Evolutionary conservation across 2,113 vertebrate genomes (phyloP).

Genomic region (Elanus axillaris): DNA sequence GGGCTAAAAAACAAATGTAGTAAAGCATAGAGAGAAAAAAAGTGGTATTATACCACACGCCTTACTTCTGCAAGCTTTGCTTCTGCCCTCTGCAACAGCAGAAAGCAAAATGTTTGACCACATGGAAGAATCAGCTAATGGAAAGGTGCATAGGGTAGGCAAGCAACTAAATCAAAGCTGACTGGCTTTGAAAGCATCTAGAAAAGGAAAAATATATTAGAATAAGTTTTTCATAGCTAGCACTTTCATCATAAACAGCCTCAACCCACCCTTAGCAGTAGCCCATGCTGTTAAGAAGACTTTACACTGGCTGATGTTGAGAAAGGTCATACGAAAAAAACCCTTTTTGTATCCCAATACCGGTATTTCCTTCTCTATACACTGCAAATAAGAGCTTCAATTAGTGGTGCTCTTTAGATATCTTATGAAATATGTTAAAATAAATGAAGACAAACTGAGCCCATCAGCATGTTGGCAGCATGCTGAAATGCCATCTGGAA

Average conservation of each 20-base stretch:
- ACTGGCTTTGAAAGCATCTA: background rate
- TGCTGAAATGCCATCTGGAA: slow-evolving; percentile 13
- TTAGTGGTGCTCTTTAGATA: background rate
- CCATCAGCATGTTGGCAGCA: background rate
- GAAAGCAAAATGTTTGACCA: background rate
- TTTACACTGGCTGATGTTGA: background rate
- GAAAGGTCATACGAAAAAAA: background rate
- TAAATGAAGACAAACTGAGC: background rate
- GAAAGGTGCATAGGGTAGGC: background rate
- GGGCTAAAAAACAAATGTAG: background rate
- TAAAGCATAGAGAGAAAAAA: background rate
- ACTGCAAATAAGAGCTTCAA: background rate
- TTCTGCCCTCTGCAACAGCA: background rate
- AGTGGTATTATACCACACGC: background rate
- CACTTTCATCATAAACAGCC: background rate
- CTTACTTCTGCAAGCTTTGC: background rate
- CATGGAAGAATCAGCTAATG: background rate
- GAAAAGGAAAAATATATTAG: background rate
- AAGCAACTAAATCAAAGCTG: background rate
- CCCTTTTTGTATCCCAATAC: background rate
- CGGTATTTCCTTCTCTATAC: background rate
- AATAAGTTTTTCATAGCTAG: background rate
- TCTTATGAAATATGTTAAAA: background rate
- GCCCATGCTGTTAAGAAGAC: background rate
- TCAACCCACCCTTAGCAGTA: background rate